Base-by-base conservation (phyloP, 92 coral and sea anemone genomes). In the Plumapathes pennacea region DNA sequence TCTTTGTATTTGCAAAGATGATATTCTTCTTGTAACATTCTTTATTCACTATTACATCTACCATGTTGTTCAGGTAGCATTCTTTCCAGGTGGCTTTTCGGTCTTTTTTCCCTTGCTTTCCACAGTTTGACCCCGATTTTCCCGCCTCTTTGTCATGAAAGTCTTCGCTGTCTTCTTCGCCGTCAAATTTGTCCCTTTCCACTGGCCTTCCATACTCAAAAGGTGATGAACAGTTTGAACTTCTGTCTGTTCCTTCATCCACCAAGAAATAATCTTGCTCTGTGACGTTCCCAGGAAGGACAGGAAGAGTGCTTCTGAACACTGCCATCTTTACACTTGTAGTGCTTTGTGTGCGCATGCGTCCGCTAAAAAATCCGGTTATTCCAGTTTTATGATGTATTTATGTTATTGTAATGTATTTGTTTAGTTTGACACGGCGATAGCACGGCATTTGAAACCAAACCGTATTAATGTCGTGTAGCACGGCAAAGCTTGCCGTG, bases 401-500 rank as follows among this genome's bases (percentile, higher is more conserved):
- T 44, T 11, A 10, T 10, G n/a, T n/a, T n/a, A n/a, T n/a, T 21
- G 12, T 48, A 21, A 19, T 48, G 30, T 21, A 39, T 31, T 41
- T 36, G 30, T 43, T 46, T 11, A 64, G 44, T 50, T 64, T 34
- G 72, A 52, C 72, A 64, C 63, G 42, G 50, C 60, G 22, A 28
- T 64, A 64, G 42, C 49, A 50, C 72, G 72, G 39, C 63, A 49
- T 64, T 64, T 64, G 62, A 64, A 64, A 64, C 72, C 55, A 61
- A 42, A 54, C 50, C 55, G 55, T 48, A 47, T 41, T 54, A 61
- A 46, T 24, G 67, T 60, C 67, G 54, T 17, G 55, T 61, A 43
- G 41, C 55, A 44, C 69, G 69, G 46, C 69, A 60, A 42, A 57
- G 64, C 56, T 50, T 50, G 56, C 56, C 34, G n/a, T n/a, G n/a